Conservation (phyloP, 64 coral and sea anemone genomes). For the Orbicella faveolata region DNA sequence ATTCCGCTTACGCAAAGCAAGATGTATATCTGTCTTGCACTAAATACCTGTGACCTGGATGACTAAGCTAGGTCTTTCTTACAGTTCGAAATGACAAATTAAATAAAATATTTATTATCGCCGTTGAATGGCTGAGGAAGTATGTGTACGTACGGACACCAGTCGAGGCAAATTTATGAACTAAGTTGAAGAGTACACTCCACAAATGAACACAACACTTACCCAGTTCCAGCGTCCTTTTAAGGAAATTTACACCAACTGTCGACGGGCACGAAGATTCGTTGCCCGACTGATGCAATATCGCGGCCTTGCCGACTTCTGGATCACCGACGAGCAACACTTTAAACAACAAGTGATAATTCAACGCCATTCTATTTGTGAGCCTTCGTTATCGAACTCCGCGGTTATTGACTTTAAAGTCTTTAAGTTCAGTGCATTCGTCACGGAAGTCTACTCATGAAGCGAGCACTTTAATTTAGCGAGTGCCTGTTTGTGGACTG, state of each 20-base stretch:
- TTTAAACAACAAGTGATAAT: conserved; percentile 47
- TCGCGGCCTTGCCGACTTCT: neutral
- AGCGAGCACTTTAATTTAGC: neutral
- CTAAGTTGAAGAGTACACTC: neutral
- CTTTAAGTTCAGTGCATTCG: neutral
- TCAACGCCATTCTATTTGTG: conserved; percentile 1
- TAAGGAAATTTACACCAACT: conserved; percentile 4
- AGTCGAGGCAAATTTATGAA: no score
- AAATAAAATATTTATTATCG: no score
- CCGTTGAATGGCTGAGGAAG: no score
- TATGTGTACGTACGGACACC: no score
- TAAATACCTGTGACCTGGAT: no score
- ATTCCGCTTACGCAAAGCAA: no score
- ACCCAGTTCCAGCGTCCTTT: conserved; percentile 34
- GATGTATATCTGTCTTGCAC: no score
- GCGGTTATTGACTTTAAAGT: neutral
- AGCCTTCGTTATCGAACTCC: neutral
- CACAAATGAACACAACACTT: neutral
- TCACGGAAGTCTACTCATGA: neutral
- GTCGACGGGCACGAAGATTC: neutral
- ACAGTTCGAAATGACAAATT: no score
- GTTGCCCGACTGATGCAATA: neutral
- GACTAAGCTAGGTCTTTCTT: no score
- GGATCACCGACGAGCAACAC: conserved; percentile 2
- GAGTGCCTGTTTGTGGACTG: no score